Conservation (phyloP, 2,113 vertebrate species). For the Thunnus thynnus region DNA sequence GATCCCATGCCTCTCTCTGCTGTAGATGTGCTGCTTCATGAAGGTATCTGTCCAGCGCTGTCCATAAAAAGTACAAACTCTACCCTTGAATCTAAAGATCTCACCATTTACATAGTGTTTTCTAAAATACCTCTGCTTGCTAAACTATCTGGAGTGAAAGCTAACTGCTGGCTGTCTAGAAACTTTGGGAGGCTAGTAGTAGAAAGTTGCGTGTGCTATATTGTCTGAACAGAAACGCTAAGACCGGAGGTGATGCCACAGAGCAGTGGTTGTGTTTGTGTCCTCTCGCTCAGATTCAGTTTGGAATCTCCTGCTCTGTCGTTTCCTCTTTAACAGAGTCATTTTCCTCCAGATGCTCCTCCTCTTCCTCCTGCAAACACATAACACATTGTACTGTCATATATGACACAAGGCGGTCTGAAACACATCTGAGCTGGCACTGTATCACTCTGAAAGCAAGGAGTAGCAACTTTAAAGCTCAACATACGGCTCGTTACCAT, state of each 20-base stretch:
- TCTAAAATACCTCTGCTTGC: constrained; percentile 60
- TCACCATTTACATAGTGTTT: constrained; percentile 26
- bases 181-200: constrained; percentile 61
- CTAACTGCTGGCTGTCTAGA: constrained; percentile 44
- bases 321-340: constrained; percentile 87
- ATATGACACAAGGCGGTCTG: background rate
- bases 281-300: constrained; percentile 54
- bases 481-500: too few species aligned
- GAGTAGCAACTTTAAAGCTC: too few species aligned
- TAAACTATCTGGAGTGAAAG: constrained; percentile 24
- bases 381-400: background rate
- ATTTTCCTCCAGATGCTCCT: constrained; percentile 74
- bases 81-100: constrained; percentile 46
- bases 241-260: constrained; percentile 32
- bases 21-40: constrained; percentile 27
- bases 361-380: constrained; percentile 82
- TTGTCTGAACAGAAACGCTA: constrained; percentile 31
- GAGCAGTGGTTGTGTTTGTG: constrained; percentile 7
- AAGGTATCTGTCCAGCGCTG: constrained; percentile 11
- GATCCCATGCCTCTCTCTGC: background rate
- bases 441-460: too few species aligned
- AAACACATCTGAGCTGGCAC: background rate
- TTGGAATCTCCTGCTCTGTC: constrained; percentile 74
- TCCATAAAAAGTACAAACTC: constrained; percentile 64
- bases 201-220: constrained; percentile 58